These are phyloP conservation scores for Polyommatus iphigenia DNA, from an alignment of 2,888 invertebrate species.

Conservation along the genomic window DNA sequence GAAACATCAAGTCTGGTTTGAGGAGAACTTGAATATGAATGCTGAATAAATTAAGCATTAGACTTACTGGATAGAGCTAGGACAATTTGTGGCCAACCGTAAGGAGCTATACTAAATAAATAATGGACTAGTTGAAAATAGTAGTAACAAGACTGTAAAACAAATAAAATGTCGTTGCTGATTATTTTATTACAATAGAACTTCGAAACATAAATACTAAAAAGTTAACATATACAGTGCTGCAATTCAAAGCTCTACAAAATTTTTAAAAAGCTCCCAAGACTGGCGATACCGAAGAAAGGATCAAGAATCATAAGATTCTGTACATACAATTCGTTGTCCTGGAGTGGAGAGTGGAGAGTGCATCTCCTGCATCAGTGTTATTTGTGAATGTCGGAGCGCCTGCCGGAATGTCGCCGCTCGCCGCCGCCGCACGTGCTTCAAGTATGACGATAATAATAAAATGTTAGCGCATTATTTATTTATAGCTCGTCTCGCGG, in stretches of 20 bases:
- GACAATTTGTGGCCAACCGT: background rate
- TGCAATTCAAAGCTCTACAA: background rate
- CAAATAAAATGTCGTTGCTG: background rate
- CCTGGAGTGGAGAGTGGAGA: background rate
- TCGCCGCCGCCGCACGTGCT: constrained; percentile 76
- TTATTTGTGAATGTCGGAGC: constrained; percentile 46
- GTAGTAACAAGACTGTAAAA: background rate
- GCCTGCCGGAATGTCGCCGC: constrained; percentile 72
- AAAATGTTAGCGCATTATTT: constrained; percentile 80
- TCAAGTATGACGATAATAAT: constrained; percentile 71
- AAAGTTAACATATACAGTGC: too few species aligned
- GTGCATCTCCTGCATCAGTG: constrained; percentile 36
- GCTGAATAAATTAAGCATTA: constrained; percentile 21
- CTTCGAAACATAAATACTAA: too few species aligned
- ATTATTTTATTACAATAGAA: too few species aligned
- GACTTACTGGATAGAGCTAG: constrained; percentile 5
- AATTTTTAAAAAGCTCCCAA: background rate
- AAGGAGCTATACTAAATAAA: background rate
- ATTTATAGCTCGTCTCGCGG: constrained; percentile 78
- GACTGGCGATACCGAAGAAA: constrained; percentile 4
- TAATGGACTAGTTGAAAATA: background rate
- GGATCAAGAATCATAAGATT: background rate
- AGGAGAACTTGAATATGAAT: constrained; percentile 8
- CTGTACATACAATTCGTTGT: background rate
- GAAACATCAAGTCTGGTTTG: constrained; percentile 11